Base-by-base conservation (phyloP, 1,140 invertebrate genomes). In the Pseudomyrmex gracilis region DNA sequence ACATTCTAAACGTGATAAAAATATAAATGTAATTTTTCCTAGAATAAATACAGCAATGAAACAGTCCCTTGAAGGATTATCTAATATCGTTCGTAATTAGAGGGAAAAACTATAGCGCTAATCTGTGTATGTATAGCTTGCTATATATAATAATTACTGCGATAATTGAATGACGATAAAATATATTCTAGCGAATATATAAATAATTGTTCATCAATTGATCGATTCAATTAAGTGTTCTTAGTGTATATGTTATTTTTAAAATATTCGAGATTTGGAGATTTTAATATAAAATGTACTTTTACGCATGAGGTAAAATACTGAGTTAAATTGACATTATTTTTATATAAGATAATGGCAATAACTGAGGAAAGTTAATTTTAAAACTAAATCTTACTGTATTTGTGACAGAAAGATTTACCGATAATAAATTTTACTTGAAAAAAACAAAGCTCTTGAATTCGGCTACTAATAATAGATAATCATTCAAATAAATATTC, bases 41-140 rank as follows among this genome's bases (percentile, higher is more conserved):
- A 67, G 4, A 66, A 2, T 68, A 68, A 68, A 22, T 9, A 8
- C 24, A 43, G 74, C 49, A 45, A 67, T 67, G 70, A 78, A 73
- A 22, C 34, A 73, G 22, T 87, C 85, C 71, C 85, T 87, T 87
- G 85, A 87, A 87, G 85, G 85, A 87, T 34, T 78, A 64, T 67
- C 20, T 24, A 8, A 73, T 86, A n/a, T 61, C 22, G n/a, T 85
- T 87, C 47, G 17, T 70, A 13, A 58, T 80, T 58, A 49, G 58
- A 49, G 8, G 20, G 1, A 24, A 13, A 68, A n/a, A n/a, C 24
- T 10, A 45, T 70, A 78, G 10, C 7, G 12, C 58, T 15, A 13
- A 60, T 71, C 9, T 7, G 17, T 77, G 45, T 55, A 78, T 7
- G 13, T 77, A 57, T 45, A 78, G 10, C 2, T 51, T 70, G 45